These are phyloP conservation scores for Rhimphoctona megacephalus DNA, from an alignment of 2,888 invertebrate genomes.

Conservation along the genomic window DNA sequence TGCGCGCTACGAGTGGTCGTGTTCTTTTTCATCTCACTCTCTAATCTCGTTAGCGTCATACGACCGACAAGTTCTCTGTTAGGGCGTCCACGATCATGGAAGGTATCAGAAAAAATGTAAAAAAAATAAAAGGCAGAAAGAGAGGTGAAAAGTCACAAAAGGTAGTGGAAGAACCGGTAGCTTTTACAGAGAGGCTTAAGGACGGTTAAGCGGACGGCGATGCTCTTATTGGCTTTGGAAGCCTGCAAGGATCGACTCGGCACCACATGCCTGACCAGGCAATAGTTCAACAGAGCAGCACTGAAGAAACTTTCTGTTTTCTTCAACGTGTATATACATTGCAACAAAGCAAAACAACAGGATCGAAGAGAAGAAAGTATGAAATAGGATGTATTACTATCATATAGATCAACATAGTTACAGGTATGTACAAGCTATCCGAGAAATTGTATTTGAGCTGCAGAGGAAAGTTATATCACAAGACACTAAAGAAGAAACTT, in stretches of 20 bases:
- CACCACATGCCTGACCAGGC: slow-evolving; percentile 32
- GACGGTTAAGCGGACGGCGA: slow-evolving; percentile 73
- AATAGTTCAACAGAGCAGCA: slow-evolving; percentile 14
- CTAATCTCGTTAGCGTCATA: slow-evolving; percentile 68
- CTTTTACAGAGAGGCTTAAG: slow-evolving; percentile 70
- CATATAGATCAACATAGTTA: not conserved
- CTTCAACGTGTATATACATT: not conserved
- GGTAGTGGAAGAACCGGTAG: slow-evolving; percentile 48
- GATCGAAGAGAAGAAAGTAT: slow-evolving; percentile 6
- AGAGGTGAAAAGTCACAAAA: slow-evolving; percentile 30
- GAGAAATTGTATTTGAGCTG: not conserved
- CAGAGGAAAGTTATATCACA: not conserved
- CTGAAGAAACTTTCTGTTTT: slow-evolving; percentile 51
- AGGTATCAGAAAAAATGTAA: slow-evolving; percentile 35
- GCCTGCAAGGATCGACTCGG: slow-evolving; percentile 73
- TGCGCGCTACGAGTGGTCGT: not conserved
- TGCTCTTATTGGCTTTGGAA: slow-evolving; percentile 81
- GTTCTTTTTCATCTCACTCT: slow-evolving; percentile 48
- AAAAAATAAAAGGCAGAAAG: slow-evolving; percentile 43
- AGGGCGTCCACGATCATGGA: slow-evolving; percentile 59
- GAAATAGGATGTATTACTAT: not conserved
- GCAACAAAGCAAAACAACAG: not conserved
- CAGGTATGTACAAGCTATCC: not conserved
- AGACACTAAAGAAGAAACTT: too few species aligned
- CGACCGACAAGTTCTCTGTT: slow-evolving; percentile 25